Base-by-base conservation (phyloP, 1,140 invertebrate genomes). In the Penaeus japonicus region DNA sequence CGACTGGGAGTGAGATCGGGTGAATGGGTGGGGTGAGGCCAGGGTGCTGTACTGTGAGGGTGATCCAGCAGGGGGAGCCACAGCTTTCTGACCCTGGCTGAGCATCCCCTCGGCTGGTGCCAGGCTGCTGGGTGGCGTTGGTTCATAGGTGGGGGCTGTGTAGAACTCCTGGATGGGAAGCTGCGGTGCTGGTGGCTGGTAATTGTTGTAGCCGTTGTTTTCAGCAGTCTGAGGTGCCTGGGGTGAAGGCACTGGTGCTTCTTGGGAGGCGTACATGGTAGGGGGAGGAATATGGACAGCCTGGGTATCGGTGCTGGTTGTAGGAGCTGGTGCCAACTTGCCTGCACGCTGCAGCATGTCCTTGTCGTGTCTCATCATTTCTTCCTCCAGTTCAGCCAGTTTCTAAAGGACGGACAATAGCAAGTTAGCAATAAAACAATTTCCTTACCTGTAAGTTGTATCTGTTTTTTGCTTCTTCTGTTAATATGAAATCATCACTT, bases 331-430 rank as follows among this genome's bases (percentile, higher is more conserved):
- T 12, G 85, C 12, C 35, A 81, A 32, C n/a, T 89, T 59, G 18
- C 87, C 87, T 27, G 62, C 79, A 17, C 89, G 84, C 15, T 85
- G 89, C 2, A 89, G 35, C 89, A 89, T 89, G 65, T 81, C 89
- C 32, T 89, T 70, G 82, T 94, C 94, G 91, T 94, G 94, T 62
- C 94, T 93, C 62, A 93, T 92, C 90, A 94, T 94, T 91, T 94
- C 93, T 85, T 92, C 93, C 89, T 95, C 94, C 57, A 94, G 93
- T 79, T 93, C 93, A 88, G 93, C 92, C 55, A 94, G 93, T 89
- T 93, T 92, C 75, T 92, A 91, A 22, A 93, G 93, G 53, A 79
- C 17, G 12, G 4, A 54, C 12, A 39, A 53, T 24, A 70, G 30
- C n/a, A 10, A 30, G 30, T 70, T 70, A 70, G 30, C 20, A 70